A percentile compares a stretch with the other conserved stretches of the same genome.
These are phyloP conservation scores for Pinctada fucata DNA, from an alignment of 2,888 invertebrate species.

Conservation along the genomic window DNA sequence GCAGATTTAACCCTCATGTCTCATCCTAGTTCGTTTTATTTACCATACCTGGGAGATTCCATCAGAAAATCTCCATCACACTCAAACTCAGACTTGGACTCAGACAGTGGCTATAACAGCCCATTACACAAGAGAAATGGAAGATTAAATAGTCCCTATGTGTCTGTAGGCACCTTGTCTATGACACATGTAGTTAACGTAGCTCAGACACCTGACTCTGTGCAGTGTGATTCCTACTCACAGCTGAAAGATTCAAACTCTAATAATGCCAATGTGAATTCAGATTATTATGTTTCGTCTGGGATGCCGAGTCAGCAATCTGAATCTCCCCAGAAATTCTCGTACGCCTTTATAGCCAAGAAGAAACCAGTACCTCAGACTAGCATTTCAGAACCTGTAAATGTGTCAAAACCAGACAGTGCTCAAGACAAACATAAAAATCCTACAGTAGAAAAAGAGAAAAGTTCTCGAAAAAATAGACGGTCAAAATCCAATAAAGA, in stretches of 20 bases:
- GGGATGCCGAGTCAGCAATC: neutral
- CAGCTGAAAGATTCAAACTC: too few relatives aligned
- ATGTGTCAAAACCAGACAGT: neutral
- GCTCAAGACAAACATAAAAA: neutral
- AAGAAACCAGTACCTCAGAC: slow-evolving; percentile 48
- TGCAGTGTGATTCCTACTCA: neutral
- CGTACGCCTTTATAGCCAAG: slow-evolving; percentile 60
- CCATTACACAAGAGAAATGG: slow-evolving; percentile 65
- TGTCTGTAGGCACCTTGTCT: neutral
- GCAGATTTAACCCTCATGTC: slow-evolving; percentile 64
- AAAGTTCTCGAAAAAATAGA: slow-evolving; percentile 32
- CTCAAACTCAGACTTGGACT: slow-evolving; percentile 55
- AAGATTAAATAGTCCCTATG: neutral
- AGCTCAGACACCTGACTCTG: neutral
- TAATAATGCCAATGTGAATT: too few relatives aligned
- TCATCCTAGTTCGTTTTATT: slow-evolving; percentile 30
- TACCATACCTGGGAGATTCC: neutral
- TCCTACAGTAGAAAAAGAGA: slow-evolving; percentile 26
- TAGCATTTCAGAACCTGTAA: neutral
- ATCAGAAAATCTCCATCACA: neutral
- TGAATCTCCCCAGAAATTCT: slow-evolving; percentile 31
- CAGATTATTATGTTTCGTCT: neutral
- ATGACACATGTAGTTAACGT: neutral
- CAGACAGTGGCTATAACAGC: slow-evolving; percentile 73
- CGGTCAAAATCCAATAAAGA: neutral